Conservation (phyloP, 2,797 vertebrate species). For the Thalassophryne amazonica region DNA sequence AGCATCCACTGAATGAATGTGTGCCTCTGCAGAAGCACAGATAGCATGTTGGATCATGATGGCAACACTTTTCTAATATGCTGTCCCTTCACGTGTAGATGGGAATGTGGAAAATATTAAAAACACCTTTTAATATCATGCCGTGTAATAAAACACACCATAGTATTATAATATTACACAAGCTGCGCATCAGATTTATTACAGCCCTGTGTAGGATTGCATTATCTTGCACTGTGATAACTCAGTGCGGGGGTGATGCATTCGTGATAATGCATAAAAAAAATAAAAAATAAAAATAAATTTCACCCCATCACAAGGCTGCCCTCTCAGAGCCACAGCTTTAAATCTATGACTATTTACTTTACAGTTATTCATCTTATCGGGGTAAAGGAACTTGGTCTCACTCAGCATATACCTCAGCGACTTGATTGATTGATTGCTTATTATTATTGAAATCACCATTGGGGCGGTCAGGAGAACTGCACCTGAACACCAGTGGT, state of each 20-base stretch:
- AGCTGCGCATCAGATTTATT: background rate
- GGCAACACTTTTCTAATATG: no score
- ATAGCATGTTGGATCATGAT: no score
- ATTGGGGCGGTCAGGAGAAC: constrained; percentile 2
- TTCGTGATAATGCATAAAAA: no score
- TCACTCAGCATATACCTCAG: background rate
- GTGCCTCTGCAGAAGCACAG: no score
- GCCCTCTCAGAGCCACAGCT: no score
- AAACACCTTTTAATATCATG: background rate
- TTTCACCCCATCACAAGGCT: constrained; percentile 1
- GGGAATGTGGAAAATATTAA: no score
- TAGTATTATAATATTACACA: background rate
- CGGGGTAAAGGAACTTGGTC: background rate
- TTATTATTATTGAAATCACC: constrained; percentile 39
- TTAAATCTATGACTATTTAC: no score
- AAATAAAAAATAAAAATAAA: no score
- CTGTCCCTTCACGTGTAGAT: no score
- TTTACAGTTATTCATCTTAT: no score
- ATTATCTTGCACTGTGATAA: background rate
- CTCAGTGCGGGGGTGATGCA: background rate
- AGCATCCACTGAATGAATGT: no score
- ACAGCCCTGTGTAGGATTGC: background rate
- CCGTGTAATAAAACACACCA: background rate
- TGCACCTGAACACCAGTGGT: constrained; percentile 49
- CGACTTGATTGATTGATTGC: constrained; percentile 32